phyloP scores from a whole-genome alignment of 2,888 invertebrate genomes.

The Antheraea assamensis region DNA sequence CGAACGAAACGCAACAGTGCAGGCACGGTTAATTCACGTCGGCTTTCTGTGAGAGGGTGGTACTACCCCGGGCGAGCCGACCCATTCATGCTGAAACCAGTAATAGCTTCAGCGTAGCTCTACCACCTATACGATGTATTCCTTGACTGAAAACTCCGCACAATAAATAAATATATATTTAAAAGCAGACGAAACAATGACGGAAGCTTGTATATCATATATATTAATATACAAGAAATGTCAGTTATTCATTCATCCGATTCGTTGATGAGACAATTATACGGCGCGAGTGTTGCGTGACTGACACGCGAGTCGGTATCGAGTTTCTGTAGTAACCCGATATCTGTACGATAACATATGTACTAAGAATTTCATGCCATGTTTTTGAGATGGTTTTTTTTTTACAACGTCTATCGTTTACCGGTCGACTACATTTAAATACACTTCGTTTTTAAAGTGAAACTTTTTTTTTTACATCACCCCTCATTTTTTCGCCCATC shows the following conservation, averaged over 20 bases:
- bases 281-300: conserved; percentile 22
- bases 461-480: no score
- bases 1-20: no score
- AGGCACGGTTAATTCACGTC: no score
- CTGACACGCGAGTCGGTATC: conserved; percentile 21
- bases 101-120: no score
- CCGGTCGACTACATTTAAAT: background rate
- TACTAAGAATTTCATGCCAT: conserved; percentile 13
- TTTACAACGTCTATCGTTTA: background rate
- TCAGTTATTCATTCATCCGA: conserved; percentile 1
- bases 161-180: background rate
- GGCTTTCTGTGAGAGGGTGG: no score
- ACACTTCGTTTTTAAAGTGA: background rate
- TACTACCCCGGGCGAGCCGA: no score
- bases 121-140: no score
- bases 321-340: conserved; percentile 26
- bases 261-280: conserved; percentile 13
- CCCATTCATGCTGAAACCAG: no score
- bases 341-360: background rate
- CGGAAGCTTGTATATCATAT: background rate
- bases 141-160: no score
- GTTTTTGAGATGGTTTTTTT: conserved; percentile 5
- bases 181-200: background rate
- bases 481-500: background rate
- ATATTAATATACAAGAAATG: background rate